Conservation (phyloP, 2,113 vertebrate species). For the Psilopsiagon aurifrons region DNA sequence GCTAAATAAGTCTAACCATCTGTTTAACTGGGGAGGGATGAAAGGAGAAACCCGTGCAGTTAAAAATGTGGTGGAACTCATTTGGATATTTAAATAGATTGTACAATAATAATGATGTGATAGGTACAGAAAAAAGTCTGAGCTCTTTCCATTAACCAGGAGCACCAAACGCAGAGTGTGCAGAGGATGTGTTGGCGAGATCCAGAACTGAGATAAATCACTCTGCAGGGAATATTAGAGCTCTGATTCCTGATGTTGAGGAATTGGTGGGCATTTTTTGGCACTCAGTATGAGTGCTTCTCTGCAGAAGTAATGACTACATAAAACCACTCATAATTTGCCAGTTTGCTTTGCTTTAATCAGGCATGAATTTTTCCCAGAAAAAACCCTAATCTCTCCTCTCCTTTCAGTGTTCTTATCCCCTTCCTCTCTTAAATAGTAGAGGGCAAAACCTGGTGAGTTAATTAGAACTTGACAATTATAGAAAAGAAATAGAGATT, state of each 20-base stretch:
- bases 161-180: neutral
- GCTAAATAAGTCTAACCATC: slow-evolving; percentile 22
- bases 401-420: neutral
- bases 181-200: neutral
- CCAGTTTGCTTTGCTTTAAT: slow-evolving; percentile 28
- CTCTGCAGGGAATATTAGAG: neutral
- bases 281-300: neutral
- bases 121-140: neutral
- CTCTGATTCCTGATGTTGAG: neutral
- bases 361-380: neutral
- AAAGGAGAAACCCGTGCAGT: slow-evolving; percentile 5
- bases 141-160: neutral
- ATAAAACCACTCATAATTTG: neutral
- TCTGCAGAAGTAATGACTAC: neutral
- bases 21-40: neutral
- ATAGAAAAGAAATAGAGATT: neutral
- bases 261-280: neutral
- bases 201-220: neutral
- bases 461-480: slow-evolving; percentile 2
- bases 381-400: neutral
- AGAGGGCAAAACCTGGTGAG: neutral
- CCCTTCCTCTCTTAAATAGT: neutral
- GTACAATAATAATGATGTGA: neutral
- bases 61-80: neutral
- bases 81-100: neutral